Conservation (phyloP, 2,113 vertebrate genomes). For the Aphelocoma coerulescens region DNA sequence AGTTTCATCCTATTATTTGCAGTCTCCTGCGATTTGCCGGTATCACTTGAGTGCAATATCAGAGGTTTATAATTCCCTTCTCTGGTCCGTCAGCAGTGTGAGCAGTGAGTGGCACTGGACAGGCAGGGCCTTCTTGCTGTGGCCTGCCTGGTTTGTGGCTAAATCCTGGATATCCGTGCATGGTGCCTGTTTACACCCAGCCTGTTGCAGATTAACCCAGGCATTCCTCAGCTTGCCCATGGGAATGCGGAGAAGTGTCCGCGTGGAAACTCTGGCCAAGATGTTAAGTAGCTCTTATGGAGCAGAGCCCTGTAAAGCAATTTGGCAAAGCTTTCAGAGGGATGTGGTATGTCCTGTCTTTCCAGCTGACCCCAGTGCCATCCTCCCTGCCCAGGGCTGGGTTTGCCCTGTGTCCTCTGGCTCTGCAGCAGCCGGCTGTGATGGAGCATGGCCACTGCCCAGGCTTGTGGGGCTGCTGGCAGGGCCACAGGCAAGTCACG, state of each 20-base stretch:
- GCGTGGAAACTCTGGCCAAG: background rate
- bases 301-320: background rate
- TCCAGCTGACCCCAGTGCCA: background rate
- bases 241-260: background rate
- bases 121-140: background rate
- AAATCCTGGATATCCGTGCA: accelerated
- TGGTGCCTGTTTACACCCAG: background rate
- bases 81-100: accelerated
- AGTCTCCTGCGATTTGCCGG: background rate
- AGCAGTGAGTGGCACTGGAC: background rate
- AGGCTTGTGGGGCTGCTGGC: accelerated
- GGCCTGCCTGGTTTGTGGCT: background rate
- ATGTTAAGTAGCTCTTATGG: background rate
- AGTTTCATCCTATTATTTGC: background rate
- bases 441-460: background rate
- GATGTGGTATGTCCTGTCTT: background rate
- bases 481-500: accelerated
- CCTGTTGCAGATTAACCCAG: background rate
- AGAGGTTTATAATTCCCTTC: background rate
- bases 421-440: background rate
- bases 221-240: background rate
- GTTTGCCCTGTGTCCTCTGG: background rate
- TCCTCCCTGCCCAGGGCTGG: background rate
- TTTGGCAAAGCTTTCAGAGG: background rate
- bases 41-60: accelerated